Evolutionary conservation across 2,797 vertebrate species (phyloP), one percentile per base, ranked within the genome.

Genomic region (Podarcis siculus): DNA sequence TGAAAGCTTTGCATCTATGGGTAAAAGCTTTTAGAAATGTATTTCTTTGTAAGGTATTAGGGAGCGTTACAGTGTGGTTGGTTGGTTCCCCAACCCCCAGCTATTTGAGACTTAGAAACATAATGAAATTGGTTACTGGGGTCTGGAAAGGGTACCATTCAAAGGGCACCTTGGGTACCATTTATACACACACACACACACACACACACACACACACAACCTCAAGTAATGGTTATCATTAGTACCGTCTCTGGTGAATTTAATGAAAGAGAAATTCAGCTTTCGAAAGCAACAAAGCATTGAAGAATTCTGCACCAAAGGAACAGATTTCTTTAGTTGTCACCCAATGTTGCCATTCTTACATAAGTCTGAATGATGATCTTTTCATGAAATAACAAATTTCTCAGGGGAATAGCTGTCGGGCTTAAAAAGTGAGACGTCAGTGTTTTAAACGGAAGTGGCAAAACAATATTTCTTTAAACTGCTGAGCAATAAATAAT

Each of bases 331-430:
- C 27, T 42, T 73, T 92, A 12, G 4, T 75, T 86, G 71, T 86
- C 90, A 82, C 6, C 2, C 49, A 61, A 10, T 73, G 67, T 35
- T 35, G 10, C 69, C 25, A 84, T 84, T 58, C 80, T 92, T 86
- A 66, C 83, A 83, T 17, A 90, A 89, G 42, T 82, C 90, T 88
- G 69, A 64, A 35, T 91, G 75, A 79, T 92, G 61, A 69, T 89
- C 49, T 91, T 67, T 95, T 87, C 77, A 85, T 95, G 84, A 94
- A 90, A 95, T 96, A 96, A 96, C 92, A 94, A 96, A 93, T 92
- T 89, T 93, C 89, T 55, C 79, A 83, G 61, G 91, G 37, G 78
- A 88, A 89, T 94, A 93, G 94, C 79, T 88, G 83, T 37, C 93
- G 88, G 84, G 79, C 30, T 5, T 94, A 92, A 39, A 90, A 89